A percentile compares a stretch with the other conserved stretches of the same genome.
Conservation (phyloP, 2,113 vertebrate species). For the Myodes glareolus region DNA sequence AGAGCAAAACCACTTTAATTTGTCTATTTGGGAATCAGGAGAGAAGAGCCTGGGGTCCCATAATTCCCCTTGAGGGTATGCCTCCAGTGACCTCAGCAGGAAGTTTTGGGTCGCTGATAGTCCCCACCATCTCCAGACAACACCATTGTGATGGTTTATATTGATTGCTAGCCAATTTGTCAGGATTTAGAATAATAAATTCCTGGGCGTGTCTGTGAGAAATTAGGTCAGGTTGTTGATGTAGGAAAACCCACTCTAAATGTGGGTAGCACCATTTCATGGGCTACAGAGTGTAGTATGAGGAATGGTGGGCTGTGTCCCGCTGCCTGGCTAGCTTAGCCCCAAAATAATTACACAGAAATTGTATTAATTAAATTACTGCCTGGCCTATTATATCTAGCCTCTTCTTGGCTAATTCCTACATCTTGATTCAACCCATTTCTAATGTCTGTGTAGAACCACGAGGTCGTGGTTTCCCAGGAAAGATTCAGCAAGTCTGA, state of each 20-base stretch:
- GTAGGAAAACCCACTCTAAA: neutral
- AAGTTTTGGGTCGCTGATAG: no score
- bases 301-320: no score
- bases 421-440: no score
- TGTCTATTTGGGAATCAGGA: neutral
- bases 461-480: no score
- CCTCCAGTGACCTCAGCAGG: neutral
- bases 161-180: neutral
- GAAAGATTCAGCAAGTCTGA: no score
- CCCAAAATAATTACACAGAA: no score
- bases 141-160: neutral
- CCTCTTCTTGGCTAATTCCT: no score
- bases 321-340: no score
- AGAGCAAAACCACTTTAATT: neutral
- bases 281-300: no score
- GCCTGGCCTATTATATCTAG: no score
- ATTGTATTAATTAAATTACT: no score
- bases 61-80: neutral
- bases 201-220: neutral
- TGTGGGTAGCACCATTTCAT: neutral
- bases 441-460: no score
- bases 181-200: neutral
- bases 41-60: neutral
- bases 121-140: neutral
- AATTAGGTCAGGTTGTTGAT: neutral